Evolutionary conservation across 2,888 invertebrate genomes (phyloP).

Genomic region (Oscheius sp.): DNA sequence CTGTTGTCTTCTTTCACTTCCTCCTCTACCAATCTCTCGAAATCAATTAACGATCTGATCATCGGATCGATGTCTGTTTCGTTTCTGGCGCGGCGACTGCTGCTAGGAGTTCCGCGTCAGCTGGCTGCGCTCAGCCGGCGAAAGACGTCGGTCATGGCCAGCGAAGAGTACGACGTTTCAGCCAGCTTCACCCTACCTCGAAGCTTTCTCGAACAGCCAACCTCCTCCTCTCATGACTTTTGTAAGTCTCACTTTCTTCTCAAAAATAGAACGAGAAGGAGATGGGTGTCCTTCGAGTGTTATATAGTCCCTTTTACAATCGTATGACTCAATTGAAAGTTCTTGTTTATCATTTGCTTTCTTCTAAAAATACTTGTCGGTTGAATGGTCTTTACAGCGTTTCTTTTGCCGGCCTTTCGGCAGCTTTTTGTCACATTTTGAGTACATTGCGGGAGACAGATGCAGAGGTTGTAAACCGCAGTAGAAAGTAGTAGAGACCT

Average conservation of each 20-base stretch:
- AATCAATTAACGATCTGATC: too few relatives aligned
- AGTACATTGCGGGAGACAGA: constrained; percentile 1
- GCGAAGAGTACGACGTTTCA: constrained; percentile 6
- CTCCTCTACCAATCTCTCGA: background rate
- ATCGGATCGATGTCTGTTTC: constrained; percentile 13
- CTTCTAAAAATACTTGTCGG: background rate
- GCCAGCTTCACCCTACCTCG: constrained; percentile 18
- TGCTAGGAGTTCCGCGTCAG: constrained; percentile 23
- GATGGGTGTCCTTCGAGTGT: too few relatives aligned
- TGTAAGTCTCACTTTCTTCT: constrained; percentile 24
- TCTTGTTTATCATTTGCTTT: background rate
- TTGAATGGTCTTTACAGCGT: constrained; percentile 3
- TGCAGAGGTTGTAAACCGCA: constrained; percentile 2
- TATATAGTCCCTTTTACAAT: too few relatives aligned
- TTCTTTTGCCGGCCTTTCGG: background rate
- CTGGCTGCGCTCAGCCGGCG: constrained; percentile 16
- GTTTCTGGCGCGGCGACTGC: background rate
- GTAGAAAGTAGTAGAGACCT: too few relatives aligned
- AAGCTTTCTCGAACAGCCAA: constrained; percentile 15
- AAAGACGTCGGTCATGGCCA: constrained; percentile 13
- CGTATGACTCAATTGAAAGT: background rate
- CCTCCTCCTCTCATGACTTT: constrained; percentile 1
- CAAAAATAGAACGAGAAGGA: too few relatives aligned
- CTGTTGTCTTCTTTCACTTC: background rate
- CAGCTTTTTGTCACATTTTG: constrained; percentile 12